phyloP scores from a whole-genome alignment of 1,140 invertebrate genomes.

The Drosophila melanica region DNA sequence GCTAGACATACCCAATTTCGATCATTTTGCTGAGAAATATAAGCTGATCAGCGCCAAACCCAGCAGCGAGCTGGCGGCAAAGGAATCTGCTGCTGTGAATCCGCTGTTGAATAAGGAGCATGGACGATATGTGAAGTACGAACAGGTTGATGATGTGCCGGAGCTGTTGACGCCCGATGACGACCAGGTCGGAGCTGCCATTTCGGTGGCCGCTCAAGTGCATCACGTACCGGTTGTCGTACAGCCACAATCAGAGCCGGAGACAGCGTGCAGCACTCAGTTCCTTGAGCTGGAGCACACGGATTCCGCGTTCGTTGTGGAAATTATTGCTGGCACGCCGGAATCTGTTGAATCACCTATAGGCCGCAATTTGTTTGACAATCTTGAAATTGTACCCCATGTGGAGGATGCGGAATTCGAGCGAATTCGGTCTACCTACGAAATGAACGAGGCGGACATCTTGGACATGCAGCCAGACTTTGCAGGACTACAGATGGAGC shows the following conservation, averaged over 20 bases:
- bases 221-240: conserved; percentile 21
- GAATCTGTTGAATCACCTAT: conserved; percentile 24
- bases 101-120: conserved; percentile 37
- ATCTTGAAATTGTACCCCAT: conserved; percentile 44
- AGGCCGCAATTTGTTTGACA: conserved; percentile 36
- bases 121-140: conserved; percentile 63
- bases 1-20: conserved; percentile 69
- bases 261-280: neutral
- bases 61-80: neutral
- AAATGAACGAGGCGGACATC: conserved; percentile 73
- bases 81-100: no score
- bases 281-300: conserved; percentile 1
- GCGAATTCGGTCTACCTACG: conserved; percentile 62
- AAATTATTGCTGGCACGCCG: conserved; percentile 63
- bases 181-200: conserved; percentile 45
- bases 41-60: conserved; percentile 54
- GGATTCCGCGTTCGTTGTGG: conserved; percentile 65
- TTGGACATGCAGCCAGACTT: conserved; percentile 53
- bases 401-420: conserved; percentile 60
- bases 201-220: conserved; percentile 61
- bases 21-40: conserved; percentile 75
- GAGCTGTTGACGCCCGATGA: conserved; percentile 64
- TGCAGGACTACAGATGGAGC: conserved; percentile 20
- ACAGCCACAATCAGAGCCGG: neutral
- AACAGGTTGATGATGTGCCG: conserved; percentile 67